A percentile compares a stretch with the other conserved stretches of the same genome.
These are phyloP conservation scores for Tipula confusa DNA, from an alignment of 2,888 invertebrate genomes.

Conservation along the genomic window DNA sequence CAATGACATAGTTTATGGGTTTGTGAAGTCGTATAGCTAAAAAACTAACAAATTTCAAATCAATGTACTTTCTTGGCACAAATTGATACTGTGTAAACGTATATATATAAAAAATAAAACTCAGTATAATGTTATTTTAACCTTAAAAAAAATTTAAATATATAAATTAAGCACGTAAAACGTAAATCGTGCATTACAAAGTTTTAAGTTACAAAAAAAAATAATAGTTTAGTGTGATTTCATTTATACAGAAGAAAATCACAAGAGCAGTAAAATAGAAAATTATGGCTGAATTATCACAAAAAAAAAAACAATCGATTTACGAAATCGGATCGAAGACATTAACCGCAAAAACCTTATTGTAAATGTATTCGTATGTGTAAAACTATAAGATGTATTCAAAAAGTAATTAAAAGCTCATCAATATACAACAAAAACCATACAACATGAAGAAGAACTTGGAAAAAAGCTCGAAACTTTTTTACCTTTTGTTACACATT, in stretches of 20 bases:
- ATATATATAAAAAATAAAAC: neutral
- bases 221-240: neutral
- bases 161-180: constrained; percentile 25
- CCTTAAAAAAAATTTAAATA: neutral
- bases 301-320: neutral
- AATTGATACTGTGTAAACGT: neutral
- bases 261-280: neutral
- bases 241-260: neutral
- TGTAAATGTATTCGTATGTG: neutral
- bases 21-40: neutral
- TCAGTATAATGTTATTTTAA: too few species aligned
- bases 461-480: too few species aligned
- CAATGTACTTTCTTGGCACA: constrained; percentile 7
- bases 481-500: neutral
- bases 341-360: neutral
- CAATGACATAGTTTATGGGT: neutral
- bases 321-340: neutral
- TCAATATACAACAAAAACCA: neutral
- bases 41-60: neutral
- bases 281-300: neutral
- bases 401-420: constrained; percentile 15
- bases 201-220: neutral
- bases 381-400: neutral
- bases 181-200: constrained; percentile 16
- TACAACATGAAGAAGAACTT: neutral